Evolutionary conservation across 1,140 invertebrate species (phyloP).

Genomic region (Zophobas morio): DNA sequence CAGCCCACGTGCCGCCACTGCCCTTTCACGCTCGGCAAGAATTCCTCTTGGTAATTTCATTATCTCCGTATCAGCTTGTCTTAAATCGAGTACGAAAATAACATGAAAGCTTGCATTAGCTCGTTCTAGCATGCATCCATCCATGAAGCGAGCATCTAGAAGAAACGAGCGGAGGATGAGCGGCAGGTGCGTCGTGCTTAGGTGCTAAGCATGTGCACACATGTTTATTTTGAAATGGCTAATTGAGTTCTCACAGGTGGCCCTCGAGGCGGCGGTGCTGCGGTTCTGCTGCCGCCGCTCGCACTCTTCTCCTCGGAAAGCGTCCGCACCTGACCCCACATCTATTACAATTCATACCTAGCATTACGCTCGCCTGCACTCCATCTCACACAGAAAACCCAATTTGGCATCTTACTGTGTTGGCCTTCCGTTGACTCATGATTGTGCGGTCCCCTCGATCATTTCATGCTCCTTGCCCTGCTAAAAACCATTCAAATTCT

Average conservation of each 20-base stretch:
- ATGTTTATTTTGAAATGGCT: conserved; percentile 45
- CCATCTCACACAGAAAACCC: conserved; percentile 47
- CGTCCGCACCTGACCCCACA: conserved; percentile 41
- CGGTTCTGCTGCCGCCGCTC: conserved; percentile 21
- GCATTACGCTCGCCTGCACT: conserved; percentile 36
- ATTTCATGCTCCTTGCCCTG: conserved; percentile 40
- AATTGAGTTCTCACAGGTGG: conserved; percentile 45
- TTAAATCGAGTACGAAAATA: background rate
- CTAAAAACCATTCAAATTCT: conserved; percentile 43
- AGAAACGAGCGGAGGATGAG: background rate
- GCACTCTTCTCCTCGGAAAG: conserved; percentile 22
- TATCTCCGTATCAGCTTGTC: background rate
- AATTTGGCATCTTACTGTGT: conserved; percentile 34
- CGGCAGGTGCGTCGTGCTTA: conserved; percentile 24
- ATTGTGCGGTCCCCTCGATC: conserved; percentile 40
- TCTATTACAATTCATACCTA: conserved; percentile 42
- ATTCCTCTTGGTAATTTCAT: no score
- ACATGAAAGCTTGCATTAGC: background rate
- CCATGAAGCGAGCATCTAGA: background rate
- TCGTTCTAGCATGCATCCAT: background rate
- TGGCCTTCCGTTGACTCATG: conserved; percentile 42
- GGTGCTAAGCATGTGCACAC: conserved; percentile 42
- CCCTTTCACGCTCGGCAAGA: no score
- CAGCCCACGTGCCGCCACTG: no score
- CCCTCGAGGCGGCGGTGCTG: conserved; percentile 13